These are phyloP conservation scores for Syndactyla subalaris DNA, from an alignment of 2,797 vertebrate genomes.

Conservation along the genomic window DNA sequence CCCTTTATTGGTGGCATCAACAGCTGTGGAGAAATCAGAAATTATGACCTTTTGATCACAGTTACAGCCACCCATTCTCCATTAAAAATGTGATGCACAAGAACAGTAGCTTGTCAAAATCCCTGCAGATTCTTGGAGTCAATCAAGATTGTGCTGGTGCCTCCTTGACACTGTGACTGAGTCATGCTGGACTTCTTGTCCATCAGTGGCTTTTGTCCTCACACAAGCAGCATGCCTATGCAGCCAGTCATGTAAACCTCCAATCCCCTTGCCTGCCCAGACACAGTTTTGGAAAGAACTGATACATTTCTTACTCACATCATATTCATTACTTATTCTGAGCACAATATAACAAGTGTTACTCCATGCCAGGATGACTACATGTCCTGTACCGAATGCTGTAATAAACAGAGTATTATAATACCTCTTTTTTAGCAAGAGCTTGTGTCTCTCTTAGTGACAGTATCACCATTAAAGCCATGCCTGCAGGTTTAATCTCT, in stretches of 20 bases:
- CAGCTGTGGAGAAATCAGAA: background rate
- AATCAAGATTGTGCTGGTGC: background rate
- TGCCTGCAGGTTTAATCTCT: background rate
- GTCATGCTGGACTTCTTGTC: background rate
- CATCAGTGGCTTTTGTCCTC: background rate
- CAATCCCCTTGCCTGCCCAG: background rate
- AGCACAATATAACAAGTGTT: conserved; percentile 26
- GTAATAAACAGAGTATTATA: background rate
- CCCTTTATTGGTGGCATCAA: background rate
- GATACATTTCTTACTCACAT: background rate
- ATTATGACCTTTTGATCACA: background rate
- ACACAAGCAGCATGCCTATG: background rate
- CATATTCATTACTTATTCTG: background rate
- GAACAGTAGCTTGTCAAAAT: background rate
- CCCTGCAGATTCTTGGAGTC: background rate
- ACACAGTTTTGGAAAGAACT: background rate
- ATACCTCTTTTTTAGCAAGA: background rate
- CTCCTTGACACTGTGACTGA: background rate
- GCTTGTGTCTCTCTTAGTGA: background rate
- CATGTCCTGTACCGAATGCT: background rate
- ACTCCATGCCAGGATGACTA: background rate
- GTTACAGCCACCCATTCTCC: background rate
- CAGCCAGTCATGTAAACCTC: background rate
- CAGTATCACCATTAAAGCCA: background rate
- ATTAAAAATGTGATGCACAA: background rate